Conservation (phyloP, 2,113 vertebrate genomes). For the Struthidea cinerea region DNA sequence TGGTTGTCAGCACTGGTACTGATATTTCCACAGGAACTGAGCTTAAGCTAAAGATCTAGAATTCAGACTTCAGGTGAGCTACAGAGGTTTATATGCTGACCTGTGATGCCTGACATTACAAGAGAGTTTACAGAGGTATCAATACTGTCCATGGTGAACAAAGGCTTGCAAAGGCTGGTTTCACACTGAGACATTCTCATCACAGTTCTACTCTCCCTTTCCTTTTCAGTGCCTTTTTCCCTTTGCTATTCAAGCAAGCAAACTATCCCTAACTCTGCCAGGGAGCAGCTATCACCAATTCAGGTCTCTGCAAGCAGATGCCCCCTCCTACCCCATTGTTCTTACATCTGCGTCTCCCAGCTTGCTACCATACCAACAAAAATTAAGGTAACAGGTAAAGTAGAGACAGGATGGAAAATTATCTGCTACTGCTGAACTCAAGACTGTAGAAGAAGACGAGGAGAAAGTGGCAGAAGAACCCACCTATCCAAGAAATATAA, state of each 20-base stretch:
- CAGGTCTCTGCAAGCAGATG: neutral
- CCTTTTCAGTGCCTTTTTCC: neutral
- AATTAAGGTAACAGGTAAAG: neutral
- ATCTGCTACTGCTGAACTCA: neutral
- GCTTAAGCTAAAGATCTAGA: neutral
- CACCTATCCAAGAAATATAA: neutral
- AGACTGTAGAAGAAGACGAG: neutral
- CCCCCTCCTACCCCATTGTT: neutral
- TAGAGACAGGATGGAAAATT: neutral
- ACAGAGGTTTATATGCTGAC: neutral
- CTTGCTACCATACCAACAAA: neutral
- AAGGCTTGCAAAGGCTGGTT: neutral
- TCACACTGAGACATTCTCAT: neutral
- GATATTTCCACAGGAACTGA: neutral
- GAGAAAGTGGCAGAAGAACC: neutral
- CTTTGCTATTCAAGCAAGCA: neutral
- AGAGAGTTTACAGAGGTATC: neutral
- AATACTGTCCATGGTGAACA: neutral
- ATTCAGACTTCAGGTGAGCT: neutral
- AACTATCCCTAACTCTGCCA: neutral
- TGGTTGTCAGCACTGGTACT: neutral
- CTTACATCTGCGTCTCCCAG: neutral
- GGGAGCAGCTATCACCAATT: neutral
- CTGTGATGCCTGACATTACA: neutral
- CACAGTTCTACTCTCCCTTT: neutral